These are phyloP conservation scores for Deilephila elpenor DNA, from an alignment of 2,888 invertebrate genomes.

Conservation along the genomic window DNA sequence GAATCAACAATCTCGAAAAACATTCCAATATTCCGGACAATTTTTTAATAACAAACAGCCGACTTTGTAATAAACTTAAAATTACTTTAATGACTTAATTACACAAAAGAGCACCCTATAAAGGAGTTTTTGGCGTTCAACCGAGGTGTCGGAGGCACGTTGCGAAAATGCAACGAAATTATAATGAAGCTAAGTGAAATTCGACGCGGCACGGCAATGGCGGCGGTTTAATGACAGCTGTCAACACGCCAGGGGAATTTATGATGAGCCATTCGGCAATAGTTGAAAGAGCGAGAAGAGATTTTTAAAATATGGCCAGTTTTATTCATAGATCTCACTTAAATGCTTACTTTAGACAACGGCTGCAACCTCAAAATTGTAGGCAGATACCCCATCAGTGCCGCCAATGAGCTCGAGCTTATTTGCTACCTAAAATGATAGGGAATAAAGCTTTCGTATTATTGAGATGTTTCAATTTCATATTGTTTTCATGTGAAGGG, in stretches of 20 bases:
- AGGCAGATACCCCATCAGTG: too few species aligned
- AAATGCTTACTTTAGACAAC: too few species aligned
- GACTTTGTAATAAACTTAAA: slow-evolving; percentile 23
- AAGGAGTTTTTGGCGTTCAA: slow-evolving; percentile 39
- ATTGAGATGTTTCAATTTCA: too few species aligned
- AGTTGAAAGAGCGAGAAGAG: background rate
- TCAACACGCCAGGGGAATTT: slow-evolving; percentile 54
- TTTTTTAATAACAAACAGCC: slow-evolving; percentile 29
- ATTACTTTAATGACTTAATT: slow-evolving; percentile 38
- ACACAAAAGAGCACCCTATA: slow-evolving; percentile 49
- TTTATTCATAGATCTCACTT: background rate
- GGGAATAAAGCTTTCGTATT: too few species aligned
- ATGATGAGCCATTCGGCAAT: slow-evolving; percentile 43
- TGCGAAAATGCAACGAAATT: slow-evolving; percentile 77
- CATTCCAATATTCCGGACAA: slow-evolving; percentile 29
- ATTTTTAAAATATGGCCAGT: background rate
- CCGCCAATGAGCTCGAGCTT: too few species aligned
- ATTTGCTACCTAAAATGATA: too few species aligned
- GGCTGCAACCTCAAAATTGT: too few species aligned
- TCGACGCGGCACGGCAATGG: slow-evolving; percentile 47
- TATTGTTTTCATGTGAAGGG: too few species aligned
- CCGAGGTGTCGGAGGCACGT: slow-evolving; percentile 78
- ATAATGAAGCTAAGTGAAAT: slow-evolving; percentile 79
- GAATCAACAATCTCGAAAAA: background rate
- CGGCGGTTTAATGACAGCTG: slow-evolving; percentile 51